Percentiles rank a stretch among this genome's conserved stretches.
phyloP scores from a whole-genome alignment of 2,113 vertebrate genomes.

The Dermatemys mawii region DNA sequence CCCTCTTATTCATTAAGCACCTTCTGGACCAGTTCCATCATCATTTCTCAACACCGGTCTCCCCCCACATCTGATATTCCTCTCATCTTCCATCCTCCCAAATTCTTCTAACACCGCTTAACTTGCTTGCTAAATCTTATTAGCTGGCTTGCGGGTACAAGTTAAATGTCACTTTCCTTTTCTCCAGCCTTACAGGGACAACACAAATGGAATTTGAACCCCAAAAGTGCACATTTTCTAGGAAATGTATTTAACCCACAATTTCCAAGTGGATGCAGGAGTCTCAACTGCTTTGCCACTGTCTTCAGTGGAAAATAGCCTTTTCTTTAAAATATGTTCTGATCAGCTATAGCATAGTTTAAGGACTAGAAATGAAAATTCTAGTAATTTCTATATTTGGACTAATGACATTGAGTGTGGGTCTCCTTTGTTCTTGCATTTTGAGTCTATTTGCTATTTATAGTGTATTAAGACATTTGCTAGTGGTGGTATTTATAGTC shows the following conservation, averaged over 20 bases:
- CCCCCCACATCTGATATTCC: not conserved
- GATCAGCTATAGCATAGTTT: not conserved
- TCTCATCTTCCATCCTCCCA: not conserved
- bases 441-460: conserved; percentile 39
- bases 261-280: not conserved
- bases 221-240: conserved; percentile 12
- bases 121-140: conserved; percentile 27
- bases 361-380: conserved; percentile 26
- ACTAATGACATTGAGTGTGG: conserved; percentile 19
- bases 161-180: conserved; percentile 58
- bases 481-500: conserved; percentile 11
- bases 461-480: conserved; percentile 37
- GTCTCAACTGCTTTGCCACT: not conserved
- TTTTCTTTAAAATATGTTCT: not conserved
- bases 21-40: fast-evolving
- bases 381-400: conserved; percentile 46
- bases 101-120: not conserved
- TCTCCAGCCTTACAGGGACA: conserved; percentile 37
- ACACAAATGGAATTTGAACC: conserved; percentile 45
- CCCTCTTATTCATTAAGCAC: not conserved
- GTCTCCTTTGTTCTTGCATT: conserved; percentile 44
- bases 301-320: not conserved
- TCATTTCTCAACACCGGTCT: not conserved
- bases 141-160: conserved; percentile 21
- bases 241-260: not conserved